Base-by-base conservation (phyloP, 2,888 invertebrate genomes). In the Latrodectus elegans region DNA sequence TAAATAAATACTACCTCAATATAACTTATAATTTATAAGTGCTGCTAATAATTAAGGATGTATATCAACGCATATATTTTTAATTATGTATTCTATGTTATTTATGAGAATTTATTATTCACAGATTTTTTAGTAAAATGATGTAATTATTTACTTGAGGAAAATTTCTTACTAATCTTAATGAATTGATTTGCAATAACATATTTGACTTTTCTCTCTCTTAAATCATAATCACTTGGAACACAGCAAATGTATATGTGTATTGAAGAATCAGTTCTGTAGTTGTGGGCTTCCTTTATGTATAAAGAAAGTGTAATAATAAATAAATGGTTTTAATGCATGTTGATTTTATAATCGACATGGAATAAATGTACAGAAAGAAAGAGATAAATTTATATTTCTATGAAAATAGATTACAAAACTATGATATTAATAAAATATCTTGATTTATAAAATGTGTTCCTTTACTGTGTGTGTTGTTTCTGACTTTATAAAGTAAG, bases 201-300 rank as follows among this genome's bases (percentile, higher is more conserved):
- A 38, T 38, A 38, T 38, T 38, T 26, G 22, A 38, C 15, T 4
- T 71, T 71, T 70, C 49, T 71, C 12, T n/a, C 71, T 38, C 71
- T 38, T 49, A 38, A 38, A 49, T 71, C 15, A 71, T 38, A 49
- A 38, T 71, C 38, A 15, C 38, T 71, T 38, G 71, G 38, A 38
- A 38, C 38, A 38, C 38, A 38, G 38, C 38, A 38, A 38, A 38
- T 38, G 38, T 38, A 38, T 38, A 38, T 38, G 38, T 38, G 38
- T 38, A 38, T 38, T 26, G 53, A 26, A 72, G 65, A 73, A 67
- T 81, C 51, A 64, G 72, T 77, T 87, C 67, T 87, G 55, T 87
- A 87, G 85, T 74, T 78, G 73, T 80, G 86, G 86, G 86, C 86
- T 87, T 87, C 86, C 86, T 81, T 81, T 87, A 80, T 87, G 60